Evolutionary conservation across 2,113 vertebrate species (phyloP).

Genomic region (Podarcis raffonei): DNA sequence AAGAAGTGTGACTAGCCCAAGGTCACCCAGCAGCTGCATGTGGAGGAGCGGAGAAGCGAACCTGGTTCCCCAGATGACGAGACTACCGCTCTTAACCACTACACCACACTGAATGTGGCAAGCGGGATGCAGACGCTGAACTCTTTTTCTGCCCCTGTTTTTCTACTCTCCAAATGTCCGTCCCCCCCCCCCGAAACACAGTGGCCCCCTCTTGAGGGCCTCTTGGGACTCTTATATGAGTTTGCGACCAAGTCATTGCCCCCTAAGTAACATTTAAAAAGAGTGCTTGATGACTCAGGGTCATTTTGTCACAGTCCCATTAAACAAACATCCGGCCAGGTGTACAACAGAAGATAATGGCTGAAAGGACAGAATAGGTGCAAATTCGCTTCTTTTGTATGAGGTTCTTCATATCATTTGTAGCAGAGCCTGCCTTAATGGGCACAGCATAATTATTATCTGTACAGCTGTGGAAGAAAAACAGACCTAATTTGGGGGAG

Average conservation of each 20-base stretch:
- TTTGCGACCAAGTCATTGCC: background rate
- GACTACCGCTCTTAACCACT: no score
- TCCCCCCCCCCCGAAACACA: no score
- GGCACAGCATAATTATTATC: background rate
- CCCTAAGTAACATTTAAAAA: background rate
- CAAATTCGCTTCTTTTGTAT: background rate
- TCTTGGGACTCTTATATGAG: background rate
- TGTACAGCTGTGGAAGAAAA: background rate
- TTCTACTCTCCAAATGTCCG: background rate
- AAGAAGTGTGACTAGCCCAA: no score
- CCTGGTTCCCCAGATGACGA: no score
- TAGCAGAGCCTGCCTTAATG: background rate
- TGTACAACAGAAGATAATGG: background rate
- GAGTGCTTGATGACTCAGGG: background rate
- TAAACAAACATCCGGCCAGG: constrained; percentile 6
- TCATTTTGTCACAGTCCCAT: background rate
- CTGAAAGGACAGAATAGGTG: background rate
- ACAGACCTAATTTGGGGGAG: background rate
- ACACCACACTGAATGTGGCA: no score
- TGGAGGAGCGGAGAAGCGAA: no score
- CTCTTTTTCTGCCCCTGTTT: background rate
- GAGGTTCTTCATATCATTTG: background rate
- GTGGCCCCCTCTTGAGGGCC: background rate
- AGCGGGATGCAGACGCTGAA: background rate
- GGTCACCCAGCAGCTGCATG: no score